Evolutionary conservation across 1,140 invertebrate species (phyloP).

Genomic region (Drosophila melanogaster): Release_6_plus_ISO1_MT NT_037436.4:11043001-11043500

Average conservation of each 20-base stretch:
- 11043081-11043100: slow-evolving; percentile 32
- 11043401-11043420: slow-evolving; percentile 35
- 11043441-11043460: neutral
- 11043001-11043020: neutral
- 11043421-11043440: slow-evolving; percentile 43
- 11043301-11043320: slow-evolving; percentile 21
- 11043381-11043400: slow-evolving; percentile 6
- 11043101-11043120: slow-evolving; percentile 26
- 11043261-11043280: slow-evolving; percentile 52
- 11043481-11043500: slow-evolving; percentile 16
- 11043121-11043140: slow-evolving; percentile 25
- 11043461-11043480: slow-evolving; percentile 3
- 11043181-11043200: neutral
- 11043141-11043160: slow-evolving; percentile 21
- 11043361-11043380: slow-evolving; percentile 14
- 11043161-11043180: neutral
- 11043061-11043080: slow-evolving; percentile 31
- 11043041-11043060: slow-evolving; percentile 15
- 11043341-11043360: slow-evolving; percentile 4
- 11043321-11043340: slow-evolving; percentile 19
- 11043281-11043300: slow-evolving; percentile 40
- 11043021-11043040: slow-evolving; percentile 18
- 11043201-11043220: neutral
- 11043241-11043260: slow-evolving; percentile 2
- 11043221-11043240: slow-evolving; percentile 35